Percentiles rank a stretch among this genome's conserved stretches.
phyloP scores from a whole-genome alignment of 2,113 vertebrate species.

The Dicentrarchus labrax region DNA sequence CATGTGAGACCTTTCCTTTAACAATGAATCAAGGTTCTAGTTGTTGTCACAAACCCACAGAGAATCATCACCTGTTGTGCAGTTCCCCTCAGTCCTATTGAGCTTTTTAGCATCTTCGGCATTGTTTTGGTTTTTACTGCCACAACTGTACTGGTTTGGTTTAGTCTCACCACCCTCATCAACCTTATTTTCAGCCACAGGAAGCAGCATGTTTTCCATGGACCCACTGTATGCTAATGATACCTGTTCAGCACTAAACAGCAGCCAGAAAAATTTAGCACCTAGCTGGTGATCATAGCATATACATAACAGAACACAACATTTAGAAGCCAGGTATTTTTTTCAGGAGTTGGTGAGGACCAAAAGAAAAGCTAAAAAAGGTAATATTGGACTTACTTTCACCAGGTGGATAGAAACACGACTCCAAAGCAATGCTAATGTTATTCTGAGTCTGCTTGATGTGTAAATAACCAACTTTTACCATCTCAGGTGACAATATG shows the following conservation, averaged over 20 bases:
- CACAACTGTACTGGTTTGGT: neutral
- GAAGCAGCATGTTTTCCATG: too few relatives aligned
- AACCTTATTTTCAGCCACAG: too few relatives aligned
- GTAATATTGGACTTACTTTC: neutral
- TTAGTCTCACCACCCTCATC: too few relatives aligned
- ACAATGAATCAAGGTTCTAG: neutral
- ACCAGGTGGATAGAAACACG: neutral
- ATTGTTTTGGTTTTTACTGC: too few relatives aligned
- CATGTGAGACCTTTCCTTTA: too few relatives aligned
- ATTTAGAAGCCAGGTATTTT: neutral
- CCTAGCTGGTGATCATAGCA: neutral
- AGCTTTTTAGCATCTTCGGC: neutral
- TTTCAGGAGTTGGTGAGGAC: neutral
- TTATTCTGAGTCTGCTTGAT: neutral
- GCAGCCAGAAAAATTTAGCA: neutral
- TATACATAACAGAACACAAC: too few relatives aligned
- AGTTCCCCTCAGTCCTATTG: neutral
- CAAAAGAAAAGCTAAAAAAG: neutral
- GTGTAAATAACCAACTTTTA: neutral
- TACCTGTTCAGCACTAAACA: neutral
- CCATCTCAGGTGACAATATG: neutral
- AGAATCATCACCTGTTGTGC: neutral
- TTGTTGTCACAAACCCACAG: neutral
- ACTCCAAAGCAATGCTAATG: neutral
- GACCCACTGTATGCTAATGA: too few relatives aligned